Percentiles rank a stretch among this genome's conserved stretches.
These are phyloP conservation scores for Kryptopterus vitreolus DNA, from an alignment of 2,797 vertebrate genomes.

Conservation along the genomic window DNA sequence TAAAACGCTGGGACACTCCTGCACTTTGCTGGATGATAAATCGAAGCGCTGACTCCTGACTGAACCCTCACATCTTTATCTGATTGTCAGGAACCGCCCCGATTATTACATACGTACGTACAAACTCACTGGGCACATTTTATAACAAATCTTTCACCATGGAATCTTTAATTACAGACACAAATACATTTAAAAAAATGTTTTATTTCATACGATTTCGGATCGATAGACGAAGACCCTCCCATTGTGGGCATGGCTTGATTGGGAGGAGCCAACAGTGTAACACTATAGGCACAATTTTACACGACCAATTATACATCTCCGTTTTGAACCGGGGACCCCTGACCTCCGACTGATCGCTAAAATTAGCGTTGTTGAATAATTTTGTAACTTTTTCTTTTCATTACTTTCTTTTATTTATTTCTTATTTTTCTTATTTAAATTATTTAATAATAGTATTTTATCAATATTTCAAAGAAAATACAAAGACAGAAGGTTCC, in stretches of 20 bases:
- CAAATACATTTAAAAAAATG: background rate
- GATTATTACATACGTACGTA: background rate
- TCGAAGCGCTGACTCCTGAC: constrained; percentile 2
- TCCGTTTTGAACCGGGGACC: no score
- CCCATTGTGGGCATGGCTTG: background rate
- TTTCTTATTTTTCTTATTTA: no score
- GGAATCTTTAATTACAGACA: background rate
- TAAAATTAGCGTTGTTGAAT: no score
- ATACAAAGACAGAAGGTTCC: background rate
- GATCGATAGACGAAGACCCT: background rate
- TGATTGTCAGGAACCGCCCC: constrained; percentile 1
- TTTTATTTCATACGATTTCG: background rate
- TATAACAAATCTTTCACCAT: no score
- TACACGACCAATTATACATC: background rate
- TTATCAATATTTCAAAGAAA: no score
- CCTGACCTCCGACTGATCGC: background rate
- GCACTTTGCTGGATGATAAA: constrained; percentile 29
- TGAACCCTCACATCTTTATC: constrained; percentile 33
- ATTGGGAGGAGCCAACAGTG: background rate
- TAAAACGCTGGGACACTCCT: constrained; percentile 2
- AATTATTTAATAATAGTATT: no score
- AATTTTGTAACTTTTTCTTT: no score
- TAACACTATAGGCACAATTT: background rate
- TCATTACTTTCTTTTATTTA: no score
- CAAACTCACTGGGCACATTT: background rate